Base-by-base conservation (phyloP, 2,113 vertebrate genomes). In the Mionectes macconnelli region DNA sequence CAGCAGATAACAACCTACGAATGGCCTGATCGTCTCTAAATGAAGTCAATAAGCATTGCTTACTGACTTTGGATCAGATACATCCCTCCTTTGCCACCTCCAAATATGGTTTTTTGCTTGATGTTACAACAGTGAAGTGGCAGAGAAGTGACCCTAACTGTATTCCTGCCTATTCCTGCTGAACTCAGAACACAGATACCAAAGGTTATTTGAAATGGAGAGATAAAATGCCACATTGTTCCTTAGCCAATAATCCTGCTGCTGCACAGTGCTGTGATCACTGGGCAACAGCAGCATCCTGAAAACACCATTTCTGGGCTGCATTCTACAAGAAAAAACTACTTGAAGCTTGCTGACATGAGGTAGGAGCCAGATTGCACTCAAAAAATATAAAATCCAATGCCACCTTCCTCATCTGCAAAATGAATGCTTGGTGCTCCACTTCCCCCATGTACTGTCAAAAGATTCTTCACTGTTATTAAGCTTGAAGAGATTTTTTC, bases 221-320 rank as follows among this genome's bases (percentile, higher is more conserved):
- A 56, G 25, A 66, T 44, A 52, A 72, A 94, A 68, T 0, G 0
- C 16, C 2, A 0, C 60, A 31, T 28, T 8, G 0, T 20, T 33
- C 60, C 67, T 52, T 14, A 16, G 28, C 35, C 68, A 35, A 59
- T 62, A 62, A 2, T 18, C 53, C 75, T 59, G 62, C 74, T 31
- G 22, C 76, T 73, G n/a, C 3, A 2, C 35, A 55, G 11, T 3
- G 42, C 2, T 25, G 60, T 35, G 47, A 81, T 23, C 24, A 21
- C 40, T 7, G 53, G 59, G 35, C 40, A 60, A 55, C 2, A 21
- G 40, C 77, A 92, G 24, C 10, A 3, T 23, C 53, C 62, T 72
- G 44, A 24, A 40, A 64, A 31, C 16, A 44, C 4, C 10, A 56
- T 64, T 74, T 74, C 53, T 62, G 73, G 40, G 66, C 40, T 87